A percentile compares a stretch with the other conserved stretches of the same genome.
These are phyloP conservation scores for Chrysotoxum bicinctum DNA, from an alignment of 2,888 invertebrate genomes.

Conservation along the genomic window DNA sequence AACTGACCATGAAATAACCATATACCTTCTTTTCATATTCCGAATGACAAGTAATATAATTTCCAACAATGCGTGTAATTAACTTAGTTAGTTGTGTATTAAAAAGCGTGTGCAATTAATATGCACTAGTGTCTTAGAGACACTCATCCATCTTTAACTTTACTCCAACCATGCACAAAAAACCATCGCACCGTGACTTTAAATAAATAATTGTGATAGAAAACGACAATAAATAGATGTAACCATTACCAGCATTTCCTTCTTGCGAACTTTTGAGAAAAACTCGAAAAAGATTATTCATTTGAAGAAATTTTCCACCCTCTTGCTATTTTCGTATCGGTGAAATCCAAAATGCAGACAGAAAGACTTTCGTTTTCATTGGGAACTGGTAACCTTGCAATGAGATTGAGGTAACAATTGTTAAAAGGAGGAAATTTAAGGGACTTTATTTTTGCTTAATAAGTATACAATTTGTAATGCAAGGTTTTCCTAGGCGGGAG, in stretches of 20 bases:
- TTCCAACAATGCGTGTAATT: constrained; percentile 1
- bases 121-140: constrained; percentile 20
- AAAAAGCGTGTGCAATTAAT: not conserved
- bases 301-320: not conserved
- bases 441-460: not conserved
- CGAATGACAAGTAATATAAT: not conserved
- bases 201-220: not conserved
- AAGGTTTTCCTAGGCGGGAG: not conserved
- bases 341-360: not conserved
- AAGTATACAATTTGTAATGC: not conserved
- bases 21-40: too few species aligned
- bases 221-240: constrained; percentile 2
- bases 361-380: not conserved
- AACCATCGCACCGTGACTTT: constrained; percentile 12
- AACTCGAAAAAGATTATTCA: not conserved
- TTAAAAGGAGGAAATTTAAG: not conserved
- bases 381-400: constrained; percentile 1
- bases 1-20: not conserved
- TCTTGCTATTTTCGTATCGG: not conserved
- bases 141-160: constrained; percentile 3
- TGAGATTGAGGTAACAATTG: not conserved
- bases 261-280: not conserved
- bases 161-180: constrained; percentile 14
- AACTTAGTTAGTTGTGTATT: constrained; percentile 21
- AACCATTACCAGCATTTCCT: not conserved